phyloP scores from a whole-genome alignment of 1,140 invertebrate species.

The Neotoxoptera formosana region DNA sequence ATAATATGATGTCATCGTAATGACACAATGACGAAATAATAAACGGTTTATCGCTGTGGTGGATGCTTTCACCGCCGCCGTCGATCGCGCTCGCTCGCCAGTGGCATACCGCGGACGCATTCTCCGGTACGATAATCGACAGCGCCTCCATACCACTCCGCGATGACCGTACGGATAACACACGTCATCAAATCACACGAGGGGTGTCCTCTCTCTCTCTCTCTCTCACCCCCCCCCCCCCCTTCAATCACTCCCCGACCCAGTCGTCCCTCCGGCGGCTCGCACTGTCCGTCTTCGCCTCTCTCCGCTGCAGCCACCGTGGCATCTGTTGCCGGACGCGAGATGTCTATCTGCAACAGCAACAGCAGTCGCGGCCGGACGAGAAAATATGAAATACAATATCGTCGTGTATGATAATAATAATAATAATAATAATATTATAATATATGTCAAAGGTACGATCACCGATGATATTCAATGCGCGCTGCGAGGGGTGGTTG shows the following conservation, averaged over 20 bases:
- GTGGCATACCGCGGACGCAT: background rate
- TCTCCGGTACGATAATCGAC: background rate
- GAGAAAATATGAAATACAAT: background rate
- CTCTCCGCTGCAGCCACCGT: no score
- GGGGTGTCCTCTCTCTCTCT: background rate
- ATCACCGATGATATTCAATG: background rate
- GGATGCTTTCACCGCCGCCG: background rate
- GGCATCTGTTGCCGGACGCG: background rate
- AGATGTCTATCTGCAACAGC: background rate
- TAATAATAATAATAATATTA: no score
- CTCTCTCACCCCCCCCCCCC: no score
- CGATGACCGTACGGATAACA: conserved; percentile 6
- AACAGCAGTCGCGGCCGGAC: background rate
- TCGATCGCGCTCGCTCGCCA: no score
- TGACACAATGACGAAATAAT: background rate
- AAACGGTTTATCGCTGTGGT: background rate
- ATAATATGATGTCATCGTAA: background rate
- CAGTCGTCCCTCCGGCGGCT: no score
- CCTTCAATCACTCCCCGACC: no score
- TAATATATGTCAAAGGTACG: no score
- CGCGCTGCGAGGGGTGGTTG: background rate
- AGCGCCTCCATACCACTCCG: background rate
- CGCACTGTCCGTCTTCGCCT: no score
- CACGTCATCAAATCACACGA: conserved; percentile 7
- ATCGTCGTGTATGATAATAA: background rate